Evolutionary conservation across 2,888 invertebrate species (phyloP).

Genomic region (Marronus borbonicus): DNA sequence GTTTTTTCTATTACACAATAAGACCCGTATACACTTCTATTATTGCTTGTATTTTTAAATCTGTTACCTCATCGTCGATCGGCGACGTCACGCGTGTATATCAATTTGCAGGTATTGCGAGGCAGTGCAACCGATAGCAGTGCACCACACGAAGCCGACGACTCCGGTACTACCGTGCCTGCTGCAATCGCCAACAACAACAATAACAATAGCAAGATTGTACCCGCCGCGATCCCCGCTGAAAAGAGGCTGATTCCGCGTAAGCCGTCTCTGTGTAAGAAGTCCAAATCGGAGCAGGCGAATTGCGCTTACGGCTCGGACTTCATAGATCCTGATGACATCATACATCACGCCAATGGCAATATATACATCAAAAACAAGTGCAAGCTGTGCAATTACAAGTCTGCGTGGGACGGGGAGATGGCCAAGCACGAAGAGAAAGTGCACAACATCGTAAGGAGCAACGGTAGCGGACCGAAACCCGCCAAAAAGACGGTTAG

Average conservation of each 20-base stretch:
- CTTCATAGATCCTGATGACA: constrained; percentile 71
- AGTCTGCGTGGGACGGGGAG: constrained; percentile 75
- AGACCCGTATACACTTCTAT: neutral
- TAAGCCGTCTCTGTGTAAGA: constrained; percentile 55
- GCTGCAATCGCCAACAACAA: constrained; percentile 13
- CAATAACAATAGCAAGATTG: constrained; percentile 48
- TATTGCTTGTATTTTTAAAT: constrained; percentile 40
- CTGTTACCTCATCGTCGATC: constrained; percentile 50
- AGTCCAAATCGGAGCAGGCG: constrained; percentile 58
- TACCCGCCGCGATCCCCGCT: neutral
- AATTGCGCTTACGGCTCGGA: constrained; percentile 67
- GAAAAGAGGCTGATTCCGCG: constrained; percentile 19
- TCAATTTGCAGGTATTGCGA: constrained; percentile 53
- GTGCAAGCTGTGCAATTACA: constrained; percentile 74
- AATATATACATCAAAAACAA: constrained; percentile 70
- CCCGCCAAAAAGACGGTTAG: constrained; percentile 70
- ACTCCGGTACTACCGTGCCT: constrained; percentile 2
- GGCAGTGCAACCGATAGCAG: constrained; percentile 42
- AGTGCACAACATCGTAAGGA: constrained; percentile 68
- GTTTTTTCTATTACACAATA: constrained; percentile 3
- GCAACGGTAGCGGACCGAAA: constrained; percentile 50
- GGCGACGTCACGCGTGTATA: constrained; percentile 48
- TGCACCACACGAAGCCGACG: constrained; percentile 32
- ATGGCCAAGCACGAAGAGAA: constrained; percentile 73
- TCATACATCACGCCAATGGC: constrained; percentile 69